Conservation (phyloP, 1,140 invertebrate genomes). For the Brachionus koreanus region DNA sequence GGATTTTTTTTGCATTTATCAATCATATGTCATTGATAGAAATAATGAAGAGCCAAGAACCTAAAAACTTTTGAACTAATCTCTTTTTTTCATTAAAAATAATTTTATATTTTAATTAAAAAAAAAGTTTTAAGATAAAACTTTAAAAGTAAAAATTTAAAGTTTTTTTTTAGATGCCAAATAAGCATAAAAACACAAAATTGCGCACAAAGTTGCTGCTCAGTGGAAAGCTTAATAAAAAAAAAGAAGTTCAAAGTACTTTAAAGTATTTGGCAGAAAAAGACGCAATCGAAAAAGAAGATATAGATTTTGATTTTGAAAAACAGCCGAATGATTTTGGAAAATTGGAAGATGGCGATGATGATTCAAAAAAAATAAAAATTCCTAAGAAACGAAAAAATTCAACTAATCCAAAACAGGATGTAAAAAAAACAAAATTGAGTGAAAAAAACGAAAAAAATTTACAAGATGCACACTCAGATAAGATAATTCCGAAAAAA, state of each 20-base stretch:
- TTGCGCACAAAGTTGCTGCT: slow-evolving; percentile 12
- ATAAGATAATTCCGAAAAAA: slow-evolving; percentile 23
- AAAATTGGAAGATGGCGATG: background rate
- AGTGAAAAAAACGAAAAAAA: background rate
- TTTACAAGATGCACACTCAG: background rate
- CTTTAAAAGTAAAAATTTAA: no score
- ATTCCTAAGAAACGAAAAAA: slow-evolving; percentile 20
- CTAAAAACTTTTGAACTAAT: no score
- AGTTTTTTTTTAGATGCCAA: slow-evolving; percentile 41
- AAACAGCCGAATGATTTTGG: background rate
- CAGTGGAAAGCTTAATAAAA: slow-evolving; percentile 20
- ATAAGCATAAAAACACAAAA: slow-evolving; percentile 26
- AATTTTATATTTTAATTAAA: no score
- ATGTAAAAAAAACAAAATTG: background rate
- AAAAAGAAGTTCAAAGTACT: slow-evolving; percentile 28
- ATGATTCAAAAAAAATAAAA: slow-evolving; percentile 14
- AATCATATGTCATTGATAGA: no score
- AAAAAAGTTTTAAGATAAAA: no score
- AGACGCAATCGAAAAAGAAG: slow-evolving; percentile 21
- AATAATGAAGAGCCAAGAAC: no score
- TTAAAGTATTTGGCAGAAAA: slow-evolving; percentile 15
- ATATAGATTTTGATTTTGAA: slow-evolving; percentile 20
- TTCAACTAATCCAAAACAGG: background rate
- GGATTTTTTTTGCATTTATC: no score
- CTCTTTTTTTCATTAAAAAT: no score